These are phyloP conservation scores for Luffia ferchaultella DNA, from an alignment of 2,888 invertebrate genomes.

Conservation along the genomic window DNA sequence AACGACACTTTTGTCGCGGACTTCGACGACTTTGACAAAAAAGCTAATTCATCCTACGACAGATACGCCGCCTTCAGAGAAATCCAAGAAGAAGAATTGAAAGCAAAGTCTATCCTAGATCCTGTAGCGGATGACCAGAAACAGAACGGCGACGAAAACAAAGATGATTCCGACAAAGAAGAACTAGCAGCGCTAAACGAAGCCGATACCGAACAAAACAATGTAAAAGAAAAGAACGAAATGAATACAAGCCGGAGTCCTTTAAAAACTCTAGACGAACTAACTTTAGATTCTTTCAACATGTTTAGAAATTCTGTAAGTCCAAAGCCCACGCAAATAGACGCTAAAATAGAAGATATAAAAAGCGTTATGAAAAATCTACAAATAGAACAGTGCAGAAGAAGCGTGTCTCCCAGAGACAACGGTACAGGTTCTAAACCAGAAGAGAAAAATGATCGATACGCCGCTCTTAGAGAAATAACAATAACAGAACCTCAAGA, in stretches of 20 bases:
- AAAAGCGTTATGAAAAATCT: slow-evolving; percentile 55
- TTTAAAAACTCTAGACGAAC: slow-evolving; percentile 43
- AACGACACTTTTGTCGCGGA: slow-evolving; percentile 71
- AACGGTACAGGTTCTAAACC: slow-evolving; percentile 32
- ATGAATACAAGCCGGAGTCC: slow-evolving; percentile 32
- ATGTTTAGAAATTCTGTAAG: slow-evolving; percentile 52
- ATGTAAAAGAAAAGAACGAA: slow-evolving; percentile 32
- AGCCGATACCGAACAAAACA: slow-evolving; percentile 31
- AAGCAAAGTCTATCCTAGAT: slow-evolving; percentile 46
- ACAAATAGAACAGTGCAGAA: slow-evolving; percentile 39
- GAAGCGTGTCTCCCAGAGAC: slow-evolving; percentile 54
- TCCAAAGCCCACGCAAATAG: slow-evolving; percentile 48
- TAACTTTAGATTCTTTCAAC: slow-evolving; percentile 46
- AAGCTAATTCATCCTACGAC: slow-evolving; percentile 71
- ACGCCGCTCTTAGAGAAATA: slow-evolving; percentile 82
- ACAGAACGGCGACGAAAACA: slow-evolving; percentile 28
- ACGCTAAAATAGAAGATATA: slow-evolving; percentile 54
- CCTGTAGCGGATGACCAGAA: slow-evolving; percentile 24
- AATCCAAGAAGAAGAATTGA: slow-evolving; percentile 78
- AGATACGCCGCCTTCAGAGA: slow-evolving; percentile 90
- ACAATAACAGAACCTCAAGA: slow-evolving; percentile 71
- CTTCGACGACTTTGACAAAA: slow-evolving; percentile 69
- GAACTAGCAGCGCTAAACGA: slow-evolving; percentile 37
- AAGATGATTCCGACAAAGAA: slow-evolving; percentile 46
- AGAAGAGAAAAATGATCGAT: slow-evolving; percentile 67